Base-by-base conservation (phyloP, 2,888 invertebrate species). In the Arctia plantaginis region DNA sequence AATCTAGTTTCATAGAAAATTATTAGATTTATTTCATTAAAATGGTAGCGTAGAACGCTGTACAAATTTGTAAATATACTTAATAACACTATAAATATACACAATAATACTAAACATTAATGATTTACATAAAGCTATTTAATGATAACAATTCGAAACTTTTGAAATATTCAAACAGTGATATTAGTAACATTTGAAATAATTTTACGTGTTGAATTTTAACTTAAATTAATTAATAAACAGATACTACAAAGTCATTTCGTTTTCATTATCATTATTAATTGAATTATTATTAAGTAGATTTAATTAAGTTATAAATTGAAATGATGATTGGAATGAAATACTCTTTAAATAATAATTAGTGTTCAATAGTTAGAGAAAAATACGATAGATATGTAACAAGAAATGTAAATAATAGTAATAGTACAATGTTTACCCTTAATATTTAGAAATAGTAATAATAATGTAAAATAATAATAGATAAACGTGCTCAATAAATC, bases 401-500 rank as follows among this genome's bases (percentile, higher is more conserved):
- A 7, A 55, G 78, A 73, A 82, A 79, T 85, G 85, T 85, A 85
- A 76, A 85, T 85, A 85, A 81, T 82, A 83, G 77, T 74, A 66
- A 78, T 81, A 83, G 86, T 87, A 86, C 88, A 77, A 88, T 90
- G 82, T 87, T 89, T 85, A 87, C 73, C 77, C 85, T 74, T 83
- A 74, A 78, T 74, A 72, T 67, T 80, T 84, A 87, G 85, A 83
- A 77, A 82, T 81, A 78, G 80, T 82, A 82, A 82, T 83, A 84
- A 83, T 84, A 80, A 80, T 83, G 75, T 80, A 82, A 81, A 76
- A 77, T 86, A 82, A 84, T 83, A 85, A 83, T 80, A 82, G 85
- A 87, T 87, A 87, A 86, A 87, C 85, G 86, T 87, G 90, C 88
- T 90, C 90, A 90, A 89, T 88, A 87, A 89, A 87, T 80, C 64